phyloP scores from a whole-genome alignment of 1,140 invertebrate species.

The Platorchestia sp. region DNA sequence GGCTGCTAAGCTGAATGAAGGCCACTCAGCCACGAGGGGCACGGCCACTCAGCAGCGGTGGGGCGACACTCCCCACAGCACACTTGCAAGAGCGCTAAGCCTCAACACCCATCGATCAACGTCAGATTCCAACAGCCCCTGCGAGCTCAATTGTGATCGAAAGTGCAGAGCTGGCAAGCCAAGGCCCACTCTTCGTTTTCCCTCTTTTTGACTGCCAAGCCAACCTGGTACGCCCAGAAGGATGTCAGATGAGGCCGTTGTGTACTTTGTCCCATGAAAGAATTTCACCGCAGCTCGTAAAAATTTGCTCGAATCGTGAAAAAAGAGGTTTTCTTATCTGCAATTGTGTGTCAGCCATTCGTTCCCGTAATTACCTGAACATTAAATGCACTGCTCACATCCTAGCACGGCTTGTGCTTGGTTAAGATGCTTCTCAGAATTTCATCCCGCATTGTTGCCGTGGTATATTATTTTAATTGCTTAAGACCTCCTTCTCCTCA shows the following conservation, averaged over 20 bases:
- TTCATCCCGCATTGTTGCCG: no score
- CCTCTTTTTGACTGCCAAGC: neutral
- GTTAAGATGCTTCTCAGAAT: neutral
- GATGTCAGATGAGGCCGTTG: neutral
- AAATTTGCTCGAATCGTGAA: no score
- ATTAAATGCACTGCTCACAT: no score
- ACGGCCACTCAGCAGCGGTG: no score
- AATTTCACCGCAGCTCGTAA: neutral
- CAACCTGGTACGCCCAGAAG: neutral
- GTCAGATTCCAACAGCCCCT: constrained; percentile 18
- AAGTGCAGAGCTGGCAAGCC: constrained; percentile 1
- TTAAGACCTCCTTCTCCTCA: no score
- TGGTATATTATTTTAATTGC: no score
- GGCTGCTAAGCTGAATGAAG: neutral
- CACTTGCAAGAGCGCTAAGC: neutral
- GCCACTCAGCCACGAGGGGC: neutral
- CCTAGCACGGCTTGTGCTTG: neutral
- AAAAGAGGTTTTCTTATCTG: no score
- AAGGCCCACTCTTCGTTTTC: neutral
- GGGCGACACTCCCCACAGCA: neutral
- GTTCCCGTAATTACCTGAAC: no score
- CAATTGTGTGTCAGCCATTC: no score
- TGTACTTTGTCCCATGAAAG: neutral
- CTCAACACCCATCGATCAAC: constrained; percentile 46
- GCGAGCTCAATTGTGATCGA: constrained; percentile 40